Percentiles rank a stretch among this genome's conserved stretches.
Evolutionary conservation across 2,888 invertebrate species (phyloP).

Genomic region (Celastrina argiolus): DNA sequence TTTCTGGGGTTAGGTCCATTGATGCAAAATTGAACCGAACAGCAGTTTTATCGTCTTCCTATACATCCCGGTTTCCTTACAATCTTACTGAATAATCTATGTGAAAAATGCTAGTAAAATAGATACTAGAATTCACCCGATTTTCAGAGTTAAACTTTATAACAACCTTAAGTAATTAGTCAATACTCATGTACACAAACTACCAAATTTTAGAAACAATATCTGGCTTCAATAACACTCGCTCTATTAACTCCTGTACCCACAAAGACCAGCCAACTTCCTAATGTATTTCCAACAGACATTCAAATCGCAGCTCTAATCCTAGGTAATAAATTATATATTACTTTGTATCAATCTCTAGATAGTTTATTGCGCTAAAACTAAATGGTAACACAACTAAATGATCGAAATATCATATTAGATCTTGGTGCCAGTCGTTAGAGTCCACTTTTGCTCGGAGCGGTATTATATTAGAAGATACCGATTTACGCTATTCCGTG

Average conservation of each 20-base stretch:
- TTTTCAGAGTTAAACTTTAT: background rate
- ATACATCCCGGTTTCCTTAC: too few relatives aligned
- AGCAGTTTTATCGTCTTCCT: too few relatives aligned
- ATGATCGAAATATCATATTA: background rate
- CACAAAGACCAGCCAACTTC: constrained; percentile 52
- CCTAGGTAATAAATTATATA: constrained; percentile 39
- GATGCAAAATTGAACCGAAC: too few relatives aligned
- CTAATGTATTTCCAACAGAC: constrained; percentile 38
- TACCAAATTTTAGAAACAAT: constrained; percentile 47
- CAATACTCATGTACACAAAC: constrained; percentile 20
- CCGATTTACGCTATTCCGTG: constrained; percentile 64
- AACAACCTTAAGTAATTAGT: constrained; percentile 3
- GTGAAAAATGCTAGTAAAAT: too few relatives aligned
- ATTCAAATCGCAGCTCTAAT: constrained; percentile 40
- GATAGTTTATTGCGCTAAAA: constrained; percentile 26
- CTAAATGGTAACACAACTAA: constrained; percentile 32
- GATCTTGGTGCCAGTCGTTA: background rate
- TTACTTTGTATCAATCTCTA: constrained; percentile 33
- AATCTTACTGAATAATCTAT: too few relatives aligned
- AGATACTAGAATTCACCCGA: too few relatives aligned
- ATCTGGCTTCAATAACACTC: constrained; percentile 70
- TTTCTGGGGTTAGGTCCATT: too few relatives aligned
- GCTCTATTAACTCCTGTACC: constrained; percentile 63
- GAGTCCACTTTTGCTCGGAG: constrained; percentile 21
- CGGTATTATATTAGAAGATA: constrained; percentile 36